Percentiles rank a stretch among this genome's conserved stretches.
Conservation (phyloP, 2,797 vertebrate genomes). For the Nyctibius grandis region DNA sequence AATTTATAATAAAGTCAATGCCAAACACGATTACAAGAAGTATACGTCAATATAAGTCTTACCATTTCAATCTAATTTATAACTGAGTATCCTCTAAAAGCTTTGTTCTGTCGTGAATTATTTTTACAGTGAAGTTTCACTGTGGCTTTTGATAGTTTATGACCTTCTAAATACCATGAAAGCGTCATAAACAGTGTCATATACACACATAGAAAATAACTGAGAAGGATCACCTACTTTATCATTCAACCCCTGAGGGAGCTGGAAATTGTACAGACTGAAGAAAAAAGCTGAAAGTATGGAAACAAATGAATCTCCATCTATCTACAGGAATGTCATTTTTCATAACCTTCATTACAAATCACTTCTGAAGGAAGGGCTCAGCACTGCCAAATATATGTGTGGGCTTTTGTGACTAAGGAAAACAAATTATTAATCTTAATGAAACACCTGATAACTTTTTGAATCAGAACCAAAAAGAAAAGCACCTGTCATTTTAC, state of each 20-base stretch:
- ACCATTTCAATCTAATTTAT: constrained; percentile 45
- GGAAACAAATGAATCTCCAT: constrained; percentile 22
- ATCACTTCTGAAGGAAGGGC: constrained; percentile 13
- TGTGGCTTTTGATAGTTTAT: constrained; percentile 37
- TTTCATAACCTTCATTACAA: constrained; percentile 36
- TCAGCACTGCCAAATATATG: neutral
- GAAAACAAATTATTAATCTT: constrained; percentile 28
- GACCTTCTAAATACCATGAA: constrained; percentile 47
- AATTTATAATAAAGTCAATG: constrained; percentile 43
- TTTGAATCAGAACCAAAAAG: neutral
- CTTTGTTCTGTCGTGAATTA: constrained; percentile 26
- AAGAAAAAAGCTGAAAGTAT: neutral
- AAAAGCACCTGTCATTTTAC: neutral
- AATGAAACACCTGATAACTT: constrained; percentile 4
- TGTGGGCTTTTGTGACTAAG: neutral
- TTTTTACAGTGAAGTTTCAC: neutral
- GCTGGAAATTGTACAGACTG: constrained; percentile 43
- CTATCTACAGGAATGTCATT: neutral
- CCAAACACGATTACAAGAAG: constrained; percentile 4
- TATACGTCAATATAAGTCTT: neutral
- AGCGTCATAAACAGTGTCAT: constrained; percentile 29
- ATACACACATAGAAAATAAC: constrained; percentile 25
- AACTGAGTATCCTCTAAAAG: constrained; percentile 43
- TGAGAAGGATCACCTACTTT: constrained; percentile 34
- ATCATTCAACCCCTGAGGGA: neutral